Evolutionary conservation across 2,113 vertebrate genomes (phyloP), one percentile per base, ranked within the genome.

Genomic region (Irena cyanogastra): DNA sequence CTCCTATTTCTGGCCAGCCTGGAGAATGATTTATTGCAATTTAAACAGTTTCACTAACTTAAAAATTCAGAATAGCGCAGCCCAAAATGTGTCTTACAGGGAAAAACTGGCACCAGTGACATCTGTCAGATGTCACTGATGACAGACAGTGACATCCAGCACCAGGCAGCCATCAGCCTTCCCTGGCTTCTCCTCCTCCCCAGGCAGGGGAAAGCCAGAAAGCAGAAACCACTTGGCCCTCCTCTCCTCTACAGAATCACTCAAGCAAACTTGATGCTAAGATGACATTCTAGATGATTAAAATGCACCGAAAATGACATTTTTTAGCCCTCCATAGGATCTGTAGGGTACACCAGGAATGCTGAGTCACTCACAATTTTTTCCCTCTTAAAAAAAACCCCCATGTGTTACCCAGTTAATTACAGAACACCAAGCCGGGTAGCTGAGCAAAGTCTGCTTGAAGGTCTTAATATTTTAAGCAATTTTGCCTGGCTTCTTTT

Each of bases 1-100:
- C 95, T 91, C 65, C 68, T 37, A n/a, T 45, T 79, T 83, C 83
- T 89, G n/a, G 37, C 39, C 87, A 91, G 42, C 28, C 82, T 94
- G 57, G 84, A 70, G 47, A 87, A 84, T 71, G n/a, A 85, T 87
- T 77, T 83, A 65, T n/a, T 84, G 52, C 42, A 92, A 71, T 87
- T 92, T 72, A 75, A 96, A 80, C 57, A 71, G 82, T 39, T 93
- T 71, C 57, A 56, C 26, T 44, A 49, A 64, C 41, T 78, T 77
- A 54, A 81, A 94, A 80, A 88, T 89, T 77, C 39, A 68, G 14
- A 82, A 3, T 3, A 72, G 19, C 83, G 35, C 20, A 78, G 76
- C 33, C 28, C 35, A 13, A 45, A 91, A 56, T 22, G 9, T 31
- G 19, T 44, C 47, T 57, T 21, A 57, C 15, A 64, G 61, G 39